phyloP scores from a whole-genome alignment of 2,113 vertebrate species.

The Channa argus region DNA sequence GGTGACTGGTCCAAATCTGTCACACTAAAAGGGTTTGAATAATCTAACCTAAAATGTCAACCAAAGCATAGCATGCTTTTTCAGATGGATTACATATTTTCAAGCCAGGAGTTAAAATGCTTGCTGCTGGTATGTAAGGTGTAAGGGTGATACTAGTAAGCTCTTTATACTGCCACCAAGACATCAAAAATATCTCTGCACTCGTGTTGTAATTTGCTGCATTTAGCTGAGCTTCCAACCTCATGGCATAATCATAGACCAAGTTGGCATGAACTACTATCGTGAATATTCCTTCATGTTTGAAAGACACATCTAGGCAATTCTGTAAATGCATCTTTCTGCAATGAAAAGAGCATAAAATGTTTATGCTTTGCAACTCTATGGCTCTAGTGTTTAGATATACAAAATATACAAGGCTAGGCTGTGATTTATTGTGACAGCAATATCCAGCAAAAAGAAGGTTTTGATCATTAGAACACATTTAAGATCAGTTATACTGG shows the following conservation, averaged over 20 bases:
- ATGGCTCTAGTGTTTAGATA: no score
- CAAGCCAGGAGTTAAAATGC: not conserved
- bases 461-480: not conserved
- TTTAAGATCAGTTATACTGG: not conserved
- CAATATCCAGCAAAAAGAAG: not conserved
- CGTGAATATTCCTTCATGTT: not conserved
- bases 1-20: slow-evolving; percentile 25
- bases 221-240: not conserved
- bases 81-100: not conserved
- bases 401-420: no score
- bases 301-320: not conserved
- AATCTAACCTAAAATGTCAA: slow-evolving; percentile 6
- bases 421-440: not conserved
- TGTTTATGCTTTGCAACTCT: no score
- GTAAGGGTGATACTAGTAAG: not conserved
- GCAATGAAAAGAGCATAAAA: not conserved
- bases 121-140: not conserved
- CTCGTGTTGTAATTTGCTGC: not conserved
- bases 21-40: slow-evolving; percentile 17
- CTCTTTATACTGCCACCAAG: not conserved
- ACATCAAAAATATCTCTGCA: not conserved
- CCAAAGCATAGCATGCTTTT: not conserved
- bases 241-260: not conserved
- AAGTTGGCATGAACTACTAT: not conserved
- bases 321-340: not conserved